These are phyloP conservation scores for Drosophila merina DNA, from an alignment of 2,888 invertebrate genomes.

Conservation along the genomic window DNA sequence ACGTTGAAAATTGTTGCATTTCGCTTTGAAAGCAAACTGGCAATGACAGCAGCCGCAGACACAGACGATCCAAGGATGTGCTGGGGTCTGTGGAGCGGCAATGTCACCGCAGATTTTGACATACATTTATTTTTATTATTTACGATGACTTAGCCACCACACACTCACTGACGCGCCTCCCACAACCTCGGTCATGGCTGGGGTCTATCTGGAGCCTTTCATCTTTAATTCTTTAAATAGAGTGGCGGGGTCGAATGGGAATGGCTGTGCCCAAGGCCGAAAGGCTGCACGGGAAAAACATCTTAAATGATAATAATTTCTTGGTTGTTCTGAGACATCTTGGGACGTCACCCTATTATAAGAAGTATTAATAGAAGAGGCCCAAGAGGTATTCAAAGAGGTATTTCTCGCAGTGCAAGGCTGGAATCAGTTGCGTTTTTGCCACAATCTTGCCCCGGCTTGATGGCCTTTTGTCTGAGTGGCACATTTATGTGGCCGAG, in stretches of 20 bases:
- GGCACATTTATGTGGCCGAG: slow-evolving; percentile 75
- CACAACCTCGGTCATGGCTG: slow-evolving; percentile 22
- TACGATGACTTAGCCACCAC: slow-evolving; percentile 73
- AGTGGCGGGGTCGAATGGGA: slow-evolving; percentile 47
- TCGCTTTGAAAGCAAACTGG: slow-evolving; percentile 70
- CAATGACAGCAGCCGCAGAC: slow-evolving; percentile 64
- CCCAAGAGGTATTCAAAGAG: neutral
- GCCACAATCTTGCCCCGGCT: slow-evolving; percentile 61
- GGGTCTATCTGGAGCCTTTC: slow-evolving; percentile 63
- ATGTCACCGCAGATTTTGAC: slow-evolving; percentile 77
- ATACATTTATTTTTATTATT: slow-evolving; percentile 80
- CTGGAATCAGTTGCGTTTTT: slow-evolving; percentile 36
- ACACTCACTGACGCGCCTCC: neutral
- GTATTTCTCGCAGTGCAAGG: slow-evolving; percentile 11
- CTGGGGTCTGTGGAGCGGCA: slow-evolving; percentile 43
- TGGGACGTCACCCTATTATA: neutral
- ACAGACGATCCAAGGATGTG: slow-evolving; percentile 31
- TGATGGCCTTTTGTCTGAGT: slow-evolving; percentile 79
- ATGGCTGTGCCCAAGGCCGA: slow-evolving; percentile 25
- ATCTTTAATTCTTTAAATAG: slow-evolving; percentile 81
- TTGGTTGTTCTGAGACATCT: neutral
- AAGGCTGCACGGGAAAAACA: slow-evolving; percentile 13
- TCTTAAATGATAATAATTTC: neutral
- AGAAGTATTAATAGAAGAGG: neutral
- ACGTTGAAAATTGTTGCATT: slow-evolving; percentile 78